Conservation (phyloP, 1,140 invertebrate genomes). For the Drosophila malerkotliana region DNA sequence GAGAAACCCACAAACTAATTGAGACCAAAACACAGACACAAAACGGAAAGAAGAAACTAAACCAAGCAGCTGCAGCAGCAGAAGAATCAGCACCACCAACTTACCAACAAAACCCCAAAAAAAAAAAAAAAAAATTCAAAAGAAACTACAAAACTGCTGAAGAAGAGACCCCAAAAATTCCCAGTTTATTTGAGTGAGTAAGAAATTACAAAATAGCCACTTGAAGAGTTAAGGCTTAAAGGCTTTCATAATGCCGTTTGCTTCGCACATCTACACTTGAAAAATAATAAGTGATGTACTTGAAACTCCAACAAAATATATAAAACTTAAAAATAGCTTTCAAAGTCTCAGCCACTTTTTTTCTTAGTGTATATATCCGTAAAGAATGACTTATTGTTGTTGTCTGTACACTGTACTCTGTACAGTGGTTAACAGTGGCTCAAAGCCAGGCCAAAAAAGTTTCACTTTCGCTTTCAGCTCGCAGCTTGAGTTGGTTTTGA, state of each 20-base stretch:
- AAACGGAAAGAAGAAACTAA: conserved; percentile 56
- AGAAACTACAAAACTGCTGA: conserved; percentile 30
- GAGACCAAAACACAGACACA: conserved; percentile 47
- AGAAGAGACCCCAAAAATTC: conserved; percentile 45
- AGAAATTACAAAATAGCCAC: conserved; percentile 68
- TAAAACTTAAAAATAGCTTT: background rate
- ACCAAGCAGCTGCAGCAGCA: conserved; percentile 46
- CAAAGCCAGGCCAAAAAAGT: conserved; percentile 73
- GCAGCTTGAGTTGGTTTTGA: conserved; percentile 18
- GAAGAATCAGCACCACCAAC: background rate
- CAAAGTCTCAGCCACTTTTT: background rate
- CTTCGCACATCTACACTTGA: background rate
- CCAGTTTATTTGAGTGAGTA: conserved; percentile 64
- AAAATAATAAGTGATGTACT: background rate
- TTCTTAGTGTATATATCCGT: conserved; percentile 19
- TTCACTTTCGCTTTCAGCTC: conserved; percentile 80
- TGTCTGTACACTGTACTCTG: background rate
- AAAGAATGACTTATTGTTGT: conserved; percentile 51
- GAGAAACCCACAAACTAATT: conserved; percentile 51
- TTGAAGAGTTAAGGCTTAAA: conserved; percentile 49
- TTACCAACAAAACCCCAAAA: conserved; percentile 33
- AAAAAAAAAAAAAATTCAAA: conserved; percentile 25
- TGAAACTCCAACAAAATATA: background rate
- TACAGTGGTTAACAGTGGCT: conserved; percentile 58
- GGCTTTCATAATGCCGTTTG: conserved; percentile 48